Percentiles rank a stretch among this genome's conserved stretches.
phyloP scores from a whole-genome alignment of 1,140 invertebrate species.

The Pachypsylla venusta region DNA sequence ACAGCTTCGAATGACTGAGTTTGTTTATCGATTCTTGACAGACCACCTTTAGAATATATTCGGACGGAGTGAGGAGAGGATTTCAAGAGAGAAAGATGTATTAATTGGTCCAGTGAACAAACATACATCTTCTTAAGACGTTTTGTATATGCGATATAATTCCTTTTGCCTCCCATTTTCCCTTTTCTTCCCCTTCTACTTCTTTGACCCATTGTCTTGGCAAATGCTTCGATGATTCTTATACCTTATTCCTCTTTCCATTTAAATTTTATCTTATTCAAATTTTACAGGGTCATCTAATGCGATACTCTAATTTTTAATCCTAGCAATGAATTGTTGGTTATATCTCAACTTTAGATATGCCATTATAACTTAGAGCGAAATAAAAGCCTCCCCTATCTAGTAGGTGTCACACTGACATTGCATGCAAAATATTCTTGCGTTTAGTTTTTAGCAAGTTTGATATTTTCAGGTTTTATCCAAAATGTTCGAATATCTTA shows the following conservation, averaged over 20 bases:
- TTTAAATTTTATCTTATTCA: not conserved
- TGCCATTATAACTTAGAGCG: no score
- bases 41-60: slow-evolving; percentile 9
- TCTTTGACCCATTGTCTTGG: slow-evolving; percentile 1
- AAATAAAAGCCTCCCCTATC: no score
- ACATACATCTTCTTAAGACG: slow-evolving; percentile 8
- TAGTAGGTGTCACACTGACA: no score
- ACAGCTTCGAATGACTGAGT: slow-evolving; percentile 8
- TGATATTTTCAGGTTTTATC: no score
- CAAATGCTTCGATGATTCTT: not conserved
- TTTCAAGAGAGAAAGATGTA: not conserved
- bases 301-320: no score
- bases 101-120: slow-evolving; percentile 9
- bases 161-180: not conserved
- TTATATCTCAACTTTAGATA: no score
- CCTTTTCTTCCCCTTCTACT: not conserved
- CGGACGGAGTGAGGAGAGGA: not conserved
- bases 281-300: no score
- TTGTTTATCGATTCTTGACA: slow-evolving; percentile 6
- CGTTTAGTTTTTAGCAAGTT: no score
- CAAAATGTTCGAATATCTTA: no score
- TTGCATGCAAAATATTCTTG: no score
- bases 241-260: not conserved
- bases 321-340: no score
- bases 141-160: slow-evolving; percentile 10